Conservation (phyloP, 2,888 invertebrate species). For the Cosmopolites sordidus region DNA sequence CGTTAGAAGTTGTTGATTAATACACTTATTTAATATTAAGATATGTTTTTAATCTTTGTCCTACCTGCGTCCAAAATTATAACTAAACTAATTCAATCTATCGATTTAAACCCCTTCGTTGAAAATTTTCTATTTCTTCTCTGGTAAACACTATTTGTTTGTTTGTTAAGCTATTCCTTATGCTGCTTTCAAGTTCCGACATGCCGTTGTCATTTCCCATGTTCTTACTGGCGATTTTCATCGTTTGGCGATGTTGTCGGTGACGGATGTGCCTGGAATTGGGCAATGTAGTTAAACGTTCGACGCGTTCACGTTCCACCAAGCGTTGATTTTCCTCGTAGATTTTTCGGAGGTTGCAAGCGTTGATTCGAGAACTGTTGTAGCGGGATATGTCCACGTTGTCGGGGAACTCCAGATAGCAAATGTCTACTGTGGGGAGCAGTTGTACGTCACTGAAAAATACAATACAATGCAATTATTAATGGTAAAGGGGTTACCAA, state of each 20-base stretch:
- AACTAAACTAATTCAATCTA: constrained; percentile 7
- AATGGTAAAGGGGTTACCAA: too few relatives aligned
- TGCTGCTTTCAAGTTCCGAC: constrained; percentile 30
- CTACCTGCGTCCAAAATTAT: not conserved
- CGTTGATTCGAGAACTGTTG: constrained; percentile 33
- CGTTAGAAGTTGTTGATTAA: too few relatives aligned
- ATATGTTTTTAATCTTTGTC: not conserved
- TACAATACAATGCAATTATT: too few relatives aligned
- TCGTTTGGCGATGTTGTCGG: constrained; percentile 33
- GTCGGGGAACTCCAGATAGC: constrained; percentile 46
- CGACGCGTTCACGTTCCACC: constrained; percentile 35
- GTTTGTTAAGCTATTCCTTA: constrained; percentile 35
- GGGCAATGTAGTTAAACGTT: constrained; percentile 35
- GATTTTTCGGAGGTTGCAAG: constrained; percentile 38
- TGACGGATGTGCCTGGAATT: constrained; percentile 40
- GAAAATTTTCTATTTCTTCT: constrained; percentile 36
- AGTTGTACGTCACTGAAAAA: constrained; percentile 28
- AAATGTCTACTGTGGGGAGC: constrained; percentile 49
- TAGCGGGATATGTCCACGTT: constrained; percentile 32
- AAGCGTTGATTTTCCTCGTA: constrained; percentile 35
- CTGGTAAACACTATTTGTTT: constrained; percentile 36
- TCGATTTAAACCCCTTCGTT: constrained; percentile 25
- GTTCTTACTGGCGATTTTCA: constrained; percentile 8
- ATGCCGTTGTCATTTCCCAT: constrained; percentile 6
- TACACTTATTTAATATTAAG: too few relatives aligned